Evolutionary conservation across 2,888 invertebrate genomes (phyloP).

Genomic region (Tenthredo scrophulariae): DNA sequence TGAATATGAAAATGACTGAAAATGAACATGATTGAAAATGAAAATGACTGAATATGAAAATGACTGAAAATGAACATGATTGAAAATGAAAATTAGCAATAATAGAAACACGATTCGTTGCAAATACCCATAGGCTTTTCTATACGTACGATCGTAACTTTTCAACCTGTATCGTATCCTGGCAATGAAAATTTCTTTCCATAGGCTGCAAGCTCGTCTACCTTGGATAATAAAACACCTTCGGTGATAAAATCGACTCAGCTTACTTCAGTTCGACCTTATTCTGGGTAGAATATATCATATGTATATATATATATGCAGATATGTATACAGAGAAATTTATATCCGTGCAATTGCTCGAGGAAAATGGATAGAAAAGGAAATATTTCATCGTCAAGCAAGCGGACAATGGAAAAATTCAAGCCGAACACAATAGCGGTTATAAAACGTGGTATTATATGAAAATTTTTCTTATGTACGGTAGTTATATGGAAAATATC

Average conservation of each 20-base stretch:
- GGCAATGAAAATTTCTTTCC: background rate
- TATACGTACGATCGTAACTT: background rate
- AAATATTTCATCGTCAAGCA: background rate
- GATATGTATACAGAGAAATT: constrained; percentile 32
- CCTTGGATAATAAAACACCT: background rate
- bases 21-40: too few relatives aligned
- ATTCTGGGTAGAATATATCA: background rate
- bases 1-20: too few relatives aligned
- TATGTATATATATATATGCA: constrained; percentile 35
- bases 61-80: too few relatives aligned
- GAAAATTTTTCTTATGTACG: background rate
- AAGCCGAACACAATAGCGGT: background rate
- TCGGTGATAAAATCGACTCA: background rate
- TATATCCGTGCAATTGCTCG: constrained; percentile 2
- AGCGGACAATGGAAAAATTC: background rate
- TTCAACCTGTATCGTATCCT: background rate
- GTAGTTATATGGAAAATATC: too few relatives aligned
- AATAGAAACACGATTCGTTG: background rate
- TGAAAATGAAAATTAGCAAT: background rate
- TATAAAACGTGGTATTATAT: background rate
- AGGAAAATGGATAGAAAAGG: background rate
- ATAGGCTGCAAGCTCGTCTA: background rate
- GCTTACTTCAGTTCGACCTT: constrained; percentile 7
- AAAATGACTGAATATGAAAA: background rate
- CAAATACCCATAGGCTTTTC: background rate